Conservation (phyloP, 2,888 invertebrate genomes). For the Poecilus cupreus region DNA sequence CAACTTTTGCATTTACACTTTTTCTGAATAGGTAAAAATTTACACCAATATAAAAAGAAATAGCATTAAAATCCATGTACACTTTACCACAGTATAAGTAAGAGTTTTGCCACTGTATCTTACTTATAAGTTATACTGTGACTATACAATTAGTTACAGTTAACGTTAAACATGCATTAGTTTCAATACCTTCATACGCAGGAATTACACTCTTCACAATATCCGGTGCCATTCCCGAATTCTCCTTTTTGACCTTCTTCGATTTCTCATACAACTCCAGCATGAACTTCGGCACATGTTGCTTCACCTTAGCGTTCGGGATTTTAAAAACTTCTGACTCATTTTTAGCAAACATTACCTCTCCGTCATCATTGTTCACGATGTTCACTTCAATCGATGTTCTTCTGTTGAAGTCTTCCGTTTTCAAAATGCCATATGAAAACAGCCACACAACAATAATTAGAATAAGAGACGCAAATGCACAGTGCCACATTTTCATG, state of each 20-base stretch:
- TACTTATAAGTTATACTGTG: background rate
- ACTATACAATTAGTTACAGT: background rate
- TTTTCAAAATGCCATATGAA: conserved; percentile 52
- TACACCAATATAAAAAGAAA: too few relatives aligned
- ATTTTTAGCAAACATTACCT: conserved; percentile 10
- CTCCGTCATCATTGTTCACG: conserved; percentile 50
- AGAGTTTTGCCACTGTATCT: background rate
- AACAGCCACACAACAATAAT: conserved; percentile 57
- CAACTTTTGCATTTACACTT: too few relatives aligned
- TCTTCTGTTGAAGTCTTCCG: conserved; percentile 54
- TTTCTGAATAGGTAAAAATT: too few relatives aligned
- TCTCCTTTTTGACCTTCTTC: conserved; percentile 62
- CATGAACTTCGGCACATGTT: conserved; percentile 71
- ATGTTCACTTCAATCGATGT: conserved; percentile 60
- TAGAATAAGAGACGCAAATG: conserved; percentile 40
- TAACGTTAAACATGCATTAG: background rate
- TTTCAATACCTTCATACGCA: conserved; percentile 67
- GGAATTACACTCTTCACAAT: conserved; percentile 71
- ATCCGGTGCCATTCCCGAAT: conserved; percentile 65
- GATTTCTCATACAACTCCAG: conserved; percentile 70
- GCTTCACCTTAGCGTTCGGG: conserved; percentile 59
- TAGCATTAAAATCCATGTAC: too few relatives aligned
- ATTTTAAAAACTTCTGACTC: conserved; percentile 32
- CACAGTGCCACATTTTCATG: conserved; percentile 60
- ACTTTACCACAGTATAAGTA: too few relatives aligned